phyloP scores from a whole-genome alignment of 2,797 vertebrate species.

The Scleropages formosus region DNA sequence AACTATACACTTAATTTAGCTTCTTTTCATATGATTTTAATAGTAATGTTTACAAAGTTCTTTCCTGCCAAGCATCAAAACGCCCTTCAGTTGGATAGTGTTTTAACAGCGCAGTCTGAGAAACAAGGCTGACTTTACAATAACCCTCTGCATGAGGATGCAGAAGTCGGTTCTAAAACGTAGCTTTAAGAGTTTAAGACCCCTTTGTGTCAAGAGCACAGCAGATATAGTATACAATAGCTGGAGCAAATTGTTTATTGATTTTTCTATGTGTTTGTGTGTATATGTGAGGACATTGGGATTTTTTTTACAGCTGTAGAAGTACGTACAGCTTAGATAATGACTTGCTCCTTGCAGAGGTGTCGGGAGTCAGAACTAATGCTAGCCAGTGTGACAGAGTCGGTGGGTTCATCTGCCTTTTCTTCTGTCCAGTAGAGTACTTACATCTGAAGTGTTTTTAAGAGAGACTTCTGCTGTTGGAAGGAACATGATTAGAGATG shows the following conservation, averaged over 20 bases:
- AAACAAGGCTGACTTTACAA: not conserved
- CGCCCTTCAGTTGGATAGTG: not conserved
- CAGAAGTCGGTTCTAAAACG: not conserved
- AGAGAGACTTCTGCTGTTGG: not conserved
- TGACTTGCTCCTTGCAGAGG: slow-evolving; percentile 22
- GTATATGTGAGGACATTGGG: not conserved
- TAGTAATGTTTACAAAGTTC: slow-evolving; percentile 18
- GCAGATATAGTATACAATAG: slow-evolving; percentile 7
- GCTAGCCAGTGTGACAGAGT: slow-evolving; percentile 33
- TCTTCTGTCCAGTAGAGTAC: slow-evolving; percentile 35
- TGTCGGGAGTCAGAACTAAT: slow-evolving; percentile 30
- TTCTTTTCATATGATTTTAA: not conserved
- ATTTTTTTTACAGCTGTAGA: slow-evolving; percentile 32
- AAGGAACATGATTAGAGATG: slow-evolving; percentile 33
- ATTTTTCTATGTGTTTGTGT: slow-evolving; percentile 3
- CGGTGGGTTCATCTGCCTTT: slow-evolving; percentile 19
- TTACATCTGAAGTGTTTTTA: slow-evolving; percentile 30
- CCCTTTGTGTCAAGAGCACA: slow-evolving; percentile 24
- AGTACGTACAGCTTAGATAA: not conserved
- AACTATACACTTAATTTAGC: not conserved
- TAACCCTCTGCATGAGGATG: not conserved
- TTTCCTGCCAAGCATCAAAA: not conserved
- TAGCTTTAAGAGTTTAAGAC: not conserved
- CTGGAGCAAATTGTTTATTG: slow-evolving; percentile 13
- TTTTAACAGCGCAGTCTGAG: not conserved